These are phyloP conservation scores for Apodemus sylvaticus DNA, from an alignment of 2,113 vertebrate species.

Conservation along the genomic window DNA sequence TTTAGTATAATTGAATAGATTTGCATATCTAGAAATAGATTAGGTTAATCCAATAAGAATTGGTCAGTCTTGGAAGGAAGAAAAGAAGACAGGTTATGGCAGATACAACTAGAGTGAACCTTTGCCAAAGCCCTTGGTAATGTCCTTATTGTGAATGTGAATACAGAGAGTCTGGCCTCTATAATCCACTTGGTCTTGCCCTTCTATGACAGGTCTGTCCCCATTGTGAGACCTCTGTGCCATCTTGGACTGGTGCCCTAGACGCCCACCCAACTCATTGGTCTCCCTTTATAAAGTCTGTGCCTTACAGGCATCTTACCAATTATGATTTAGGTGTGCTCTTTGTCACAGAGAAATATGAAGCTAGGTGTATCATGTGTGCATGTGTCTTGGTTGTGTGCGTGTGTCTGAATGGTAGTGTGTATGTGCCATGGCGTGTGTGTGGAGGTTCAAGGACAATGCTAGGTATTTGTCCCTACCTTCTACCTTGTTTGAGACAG, in stretches of 20 bases:
- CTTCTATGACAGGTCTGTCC: background rate
- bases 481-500: background rate
- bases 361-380: background rate
- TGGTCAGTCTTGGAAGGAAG: slow-evolving; percentile 2
- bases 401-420: background rate
- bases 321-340: background rate
- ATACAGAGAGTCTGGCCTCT: background rate
- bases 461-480: too few relatives aligned
- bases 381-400: background rate
- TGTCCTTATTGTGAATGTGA: background rate
- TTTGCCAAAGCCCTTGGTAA: slow-evolving; percentile 16
- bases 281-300: background rate
- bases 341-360: background rate
- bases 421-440: too few relatives aligned
- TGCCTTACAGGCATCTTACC: background rate
- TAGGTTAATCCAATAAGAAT: slow-evolving; percentile 14
- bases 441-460: background rate
- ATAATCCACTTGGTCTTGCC: background rate
- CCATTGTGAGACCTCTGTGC: background rate
- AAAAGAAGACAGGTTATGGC: background rate
- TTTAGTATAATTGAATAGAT: slow-evolving; percentile 15
- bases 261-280: background rate
- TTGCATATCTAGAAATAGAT: slow-evolving; percentile 19
- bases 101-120: background rate
- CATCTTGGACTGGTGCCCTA: background rate